Percentiles rank a stretch among this genome's conserved stretches.
Evolutionary conservation across 2,113 vertebrate species (phyloP).

Genomic region (Tychaedon coryphoeus): DNA sequence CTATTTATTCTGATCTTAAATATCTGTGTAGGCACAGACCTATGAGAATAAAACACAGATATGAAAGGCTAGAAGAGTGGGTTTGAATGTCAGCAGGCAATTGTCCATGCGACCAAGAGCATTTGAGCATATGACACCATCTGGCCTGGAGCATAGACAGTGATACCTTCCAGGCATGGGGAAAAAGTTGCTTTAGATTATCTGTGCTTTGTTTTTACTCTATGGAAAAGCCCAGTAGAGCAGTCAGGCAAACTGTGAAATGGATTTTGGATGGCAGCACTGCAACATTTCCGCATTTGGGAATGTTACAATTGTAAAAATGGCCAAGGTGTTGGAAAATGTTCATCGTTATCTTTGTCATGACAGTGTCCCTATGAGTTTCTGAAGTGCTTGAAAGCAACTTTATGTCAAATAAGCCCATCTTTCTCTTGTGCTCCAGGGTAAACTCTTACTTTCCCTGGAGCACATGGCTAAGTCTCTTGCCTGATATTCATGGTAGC

Average conservation of each 20-base stretch:
- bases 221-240: not conserved
- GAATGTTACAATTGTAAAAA: not conserved
- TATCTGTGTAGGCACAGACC: not conserved
- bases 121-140: not conserved
- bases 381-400: not conserved
- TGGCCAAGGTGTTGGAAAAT: not conserved
- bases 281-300: not conserved
- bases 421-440: not conserved
- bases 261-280: not conserved
- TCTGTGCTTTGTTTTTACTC: not conserved
- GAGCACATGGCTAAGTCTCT: accelerated
- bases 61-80: not conserved
- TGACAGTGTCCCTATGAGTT: not conserved
- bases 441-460: not conserved
- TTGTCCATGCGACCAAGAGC: not conserved
- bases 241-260: not conserved
- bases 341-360: accelerated
- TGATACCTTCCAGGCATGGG: not conserved
- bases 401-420: not conserved
- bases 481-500: not conserved
- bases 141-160: not conserved
- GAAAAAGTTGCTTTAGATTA: not conserved
- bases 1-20: not conserved
- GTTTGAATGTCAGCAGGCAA: not conserved
- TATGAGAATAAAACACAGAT: not conserved